Percentiles rank a stretch among this genome's conserved stretches.
These are phyloP conservation scores for Pelecanus crispus DNA, from an alignment of 2,113 vertebrate species.

Conservation along the genomic window DNA sequence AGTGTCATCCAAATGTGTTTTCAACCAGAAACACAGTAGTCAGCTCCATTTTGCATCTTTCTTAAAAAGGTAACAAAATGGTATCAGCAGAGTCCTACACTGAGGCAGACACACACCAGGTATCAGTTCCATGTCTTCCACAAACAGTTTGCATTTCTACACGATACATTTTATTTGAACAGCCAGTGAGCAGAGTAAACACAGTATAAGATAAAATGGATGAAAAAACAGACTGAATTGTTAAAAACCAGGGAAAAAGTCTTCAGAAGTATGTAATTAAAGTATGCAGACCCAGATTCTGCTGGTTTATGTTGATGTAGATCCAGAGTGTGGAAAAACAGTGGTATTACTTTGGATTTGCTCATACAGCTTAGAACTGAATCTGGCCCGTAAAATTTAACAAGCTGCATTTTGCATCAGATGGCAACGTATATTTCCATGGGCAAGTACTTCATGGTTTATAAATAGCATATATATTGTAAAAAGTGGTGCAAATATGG, in stretches of 20 bases:
- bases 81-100: neutral
- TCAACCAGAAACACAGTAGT: neutral
- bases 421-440: neutral
- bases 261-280: neutral
- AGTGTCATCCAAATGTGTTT: neutral
- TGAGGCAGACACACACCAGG: neutral
- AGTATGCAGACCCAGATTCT: neutral
- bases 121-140: neutral
- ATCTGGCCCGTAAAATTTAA: slow-evolving; percentile 11
- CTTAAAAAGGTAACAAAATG: neutral
- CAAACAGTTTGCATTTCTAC: neutral
- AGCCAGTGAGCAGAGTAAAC: neutral
- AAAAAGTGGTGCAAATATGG: neutral
- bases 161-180: neutral
- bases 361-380: neutral
- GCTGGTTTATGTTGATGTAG: neutral
- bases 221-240: neutral
- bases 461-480: neutral
- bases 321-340: neutral
- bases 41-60: neutral
- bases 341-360: neutral
- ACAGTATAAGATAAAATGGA: neutral
- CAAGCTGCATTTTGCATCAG: neutral
- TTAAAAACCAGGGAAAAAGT: neutral
- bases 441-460: neutral